A percentile compares a stretch with the other conserved stretches of the same genome.
Evolutionary conservation across 2,113 vertebrate species (phyloP).

Genomic region (Cephalopterus ornatus): DNA sequence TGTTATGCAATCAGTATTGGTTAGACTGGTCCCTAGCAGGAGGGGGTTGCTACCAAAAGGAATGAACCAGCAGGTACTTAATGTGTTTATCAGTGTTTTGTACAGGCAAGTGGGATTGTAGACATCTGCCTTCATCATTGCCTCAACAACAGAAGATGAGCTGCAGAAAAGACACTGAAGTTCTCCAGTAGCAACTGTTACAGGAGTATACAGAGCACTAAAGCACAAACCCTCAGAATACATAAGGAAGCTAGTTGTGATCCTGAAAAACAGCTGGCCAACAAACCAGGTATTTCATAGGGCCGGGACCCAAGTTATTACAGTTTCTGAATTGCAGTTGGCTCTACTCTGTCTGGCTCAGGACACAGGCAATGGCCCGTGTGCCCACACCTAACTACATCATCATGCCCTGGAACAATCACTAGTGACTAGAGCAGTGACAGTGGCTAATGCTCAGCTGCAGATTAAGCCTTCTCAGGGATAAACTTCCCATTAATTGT

Average conservation of each 20-base stretch:
- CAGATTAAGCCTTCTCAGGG: not conserved
- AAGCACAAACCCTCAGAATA: not conserved
- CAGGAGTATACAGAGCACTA: not conserved
- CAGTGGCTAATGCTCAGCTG: not conserved
- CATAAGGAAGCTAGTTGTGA: not conserved
- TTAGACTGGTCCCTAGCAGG: not conserved
- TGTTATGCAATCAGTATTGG: not conserved
- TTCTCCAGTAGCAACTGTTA: not conserved
- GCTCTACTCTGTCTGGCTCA: not conserved
- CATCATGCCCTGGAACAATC: not conserved
- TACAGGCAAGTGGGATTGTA: not conserved
- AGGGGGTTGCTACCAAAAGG: not conserved
- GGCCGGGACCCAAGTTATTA: not conserved
- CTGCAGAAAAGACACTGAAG: not conserved
- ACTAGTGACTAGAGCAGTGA: rapidly evolving
- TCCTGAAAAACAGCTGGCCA: not conserved
- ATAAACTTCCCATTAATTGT: not conserved
- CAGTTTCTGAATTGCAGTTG: not conserved
- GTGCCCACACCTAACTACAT: not conserved
- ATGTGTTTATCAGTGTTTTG: not conserved
- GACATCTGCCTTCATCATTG: not conserved
- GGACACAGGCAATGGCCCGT: not conserved
- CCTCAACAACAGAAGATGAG: not conserved
- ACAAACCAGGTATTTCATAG: not conserved
- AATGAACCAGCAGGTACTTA: not conserved